phyloP scores from a whole-genome alignment of 2,888 invertebrate genomes.

The Andrena bicolor region DNA sequence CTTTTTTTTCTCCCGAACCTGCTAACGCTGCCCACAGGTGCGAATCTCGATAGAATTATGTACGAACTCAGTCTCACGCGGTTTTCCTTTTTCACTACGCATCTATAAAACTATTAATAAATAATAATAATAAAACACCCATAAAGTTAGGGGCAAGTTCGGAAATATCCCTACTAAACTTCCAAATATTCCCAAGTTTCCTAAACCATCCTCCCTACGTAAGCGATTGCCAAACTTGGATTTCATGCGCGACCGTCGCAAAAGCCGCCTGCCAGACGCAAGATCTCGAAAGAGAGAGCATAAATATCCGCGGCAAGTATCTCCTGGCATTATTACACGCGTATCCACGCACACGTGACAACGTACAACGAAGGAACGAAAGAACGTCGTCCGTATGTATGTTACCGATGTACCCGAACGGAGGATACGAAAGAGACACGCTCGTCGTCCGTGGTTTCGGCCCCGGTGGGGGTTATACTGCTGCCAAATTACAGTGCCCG shows the following conservation, averaged over 20 bases:
- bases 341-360: slow-evolving; percentile 61
- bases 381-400: slow-evolving; percentile 46
- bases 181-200: no score
- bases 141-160: no score
- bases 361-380: slow-evolving; percentile 45
- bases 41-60: no score
- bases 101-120: no score
- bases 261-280: slow-evolving; percentile 17
- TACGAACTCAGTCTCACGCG: no score
- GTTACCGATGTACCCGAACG: slow-evolving; percentile 61
- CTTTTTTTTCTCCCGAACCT: no score
- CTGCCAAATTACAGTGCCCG: slow-evolving; percentile 84
- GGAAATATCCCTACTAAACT: no score
- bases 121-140: no score
- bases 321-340: slow-evolving; percentile 68
- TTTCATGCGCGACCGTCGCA: slow-evolving; percentile 4
- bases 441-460: slow-evolving; percentile 46
- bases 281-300: slow-evolving; percentile 73
- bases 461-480: slow-evolving; percentile 79
- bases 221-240: neutral
- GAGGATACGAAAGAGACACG: slow-evolving; percentile 58
- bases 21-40: no score
- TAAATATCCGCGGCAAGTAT: slow-evolving; percentile 81
- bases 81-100: no score
- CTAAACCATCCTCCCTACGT: no score